These are phyloP conservation scores for Lates japonicus DNA, from an alignment of 2,797 vertebrate species.

Conservation along the genomic window DNA sequence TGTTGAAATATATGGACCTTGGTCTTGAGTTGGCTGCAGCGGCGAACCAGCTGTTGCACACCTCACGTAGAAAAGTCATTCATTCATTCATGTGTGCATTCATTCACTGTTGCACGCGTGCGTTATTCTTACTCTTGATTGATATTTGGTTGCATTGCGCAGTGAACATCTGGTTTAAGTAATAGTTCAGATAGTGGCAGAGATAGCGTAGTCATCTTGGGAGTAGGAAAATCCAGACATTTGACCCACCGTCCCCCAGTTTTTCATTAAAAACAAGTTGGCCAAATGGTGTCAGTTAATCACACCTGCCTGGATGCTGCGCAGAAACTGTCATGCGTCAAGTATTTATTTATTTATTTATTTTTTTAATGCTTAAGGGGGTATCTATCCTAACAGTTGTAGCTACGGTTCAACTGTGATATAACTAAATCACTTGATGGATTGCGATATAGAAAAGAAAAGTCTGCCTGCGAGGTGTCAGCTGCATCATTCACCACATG, in stretches of 20 bases:
- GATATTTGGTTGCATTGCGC: conserved; percentile 5
- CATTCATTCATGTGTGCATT: conserved; percentile 20
- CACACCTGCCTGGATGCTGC: not conserved
- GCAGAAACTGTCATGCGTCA: not conserved
- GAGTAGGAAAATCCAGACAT: conserved; percentile 38
- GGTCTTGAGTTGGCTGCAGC: conserved; percentile 2
- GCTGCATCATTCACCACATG: conserved; percentile 26
- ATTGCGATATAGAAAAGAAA: not conserved
- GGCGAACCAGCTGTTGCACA: conserved; percentile 21
- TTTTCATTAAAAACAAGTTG: conserved; percentile 18
- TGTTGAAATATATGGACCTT: not conserved
- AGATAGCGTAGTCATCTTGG: conserved; percentile 10
- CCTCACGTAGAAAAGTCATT: not conserved
- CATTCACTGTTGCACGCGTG: not conserved
- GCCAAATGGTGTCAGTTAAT: not conserved
- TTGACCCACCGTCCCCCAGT: not conserved
- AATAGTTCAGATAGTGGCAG: not conserved
- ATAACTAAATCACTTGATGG: not conserved
- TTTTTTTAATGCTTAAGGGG: not conserved
- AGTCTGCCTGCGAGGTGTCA: conserved; percentile 36
- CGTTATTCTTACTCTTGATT: conserved; percentile 36
- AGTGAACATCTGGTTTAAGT: conserved; percentile 31
- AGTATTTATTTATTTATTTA: too few relatives aligned
- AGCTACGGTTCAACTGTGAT: not conserved
- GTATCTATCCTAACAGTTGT: not conserved